phyloP scores from a whole-genome alignment of 2,797 vertebrate genomes.

The Sylvia borin region DNA sequence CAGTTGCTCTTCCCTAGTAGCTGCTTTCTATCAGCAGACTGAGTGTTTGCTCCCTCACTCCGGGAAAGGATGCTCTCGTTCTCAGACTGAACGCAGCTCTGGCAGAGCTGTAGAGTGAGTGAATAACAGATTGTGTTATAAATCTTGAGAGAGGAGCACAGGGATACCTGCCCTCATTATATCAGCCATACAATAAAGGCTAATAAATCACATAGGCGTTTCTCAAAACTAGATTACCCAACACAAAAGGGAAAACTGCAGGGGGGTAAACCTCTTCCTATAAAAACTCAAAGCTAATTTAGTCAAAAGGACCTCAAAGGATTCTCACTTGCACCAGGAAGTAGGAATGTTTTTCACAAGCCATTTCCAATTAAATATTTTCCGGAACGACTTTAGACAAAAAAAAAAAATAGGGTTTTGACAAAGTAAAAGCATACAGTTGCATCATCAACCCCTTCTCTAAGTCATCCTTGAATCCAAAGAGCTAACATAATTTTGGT shows the following conservation, averaged over 20 bases:
- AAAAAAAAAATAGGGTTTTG: not conserved
- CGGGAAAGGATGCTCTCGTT: constrained; percentile 65
- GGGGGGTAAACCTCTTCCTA: constrained; percentile 20
- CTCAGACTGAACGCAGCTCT: constrained; percentile 69
- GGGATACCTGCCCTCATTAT: constrained; percentile 72
- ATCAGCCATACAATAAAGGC: constrained; percentile 53
- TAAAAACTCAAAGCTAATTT: constrained; percentile 44
- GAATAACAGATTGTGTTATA: constrained; percentile 68
- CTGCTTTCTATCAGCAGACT: constrained; percentile 56
- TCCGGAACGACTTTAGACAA: not conserved
- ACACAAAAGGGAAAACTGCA: constrained; percentile 35
- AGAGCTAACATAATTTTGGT: not conserved
- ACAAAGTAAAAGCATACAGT: not conserved
- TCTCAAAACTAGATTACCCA: constrained; percentile 50
- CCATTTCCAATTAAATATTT: not conserved
- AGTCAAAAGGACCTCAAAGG: not conserved
- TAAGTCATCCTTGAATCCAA: not conserved
- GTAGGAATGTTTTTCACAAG: not conserved
- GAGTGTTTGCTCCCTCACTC: constrained; percentile 56
- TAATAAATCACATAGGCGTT: constrained; percentile 60
- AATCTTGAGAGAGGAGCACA: constrained; percentile 69
- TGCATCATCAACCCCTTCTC: not conserved
- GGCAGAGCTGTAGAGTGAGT: constrained; percentile 65
- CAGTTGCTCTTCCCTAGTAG: constrained; percentile 43
- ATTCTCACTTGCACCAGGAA: not conserved